Evolutionary conservation across 2,797 vertebrate genomes (phyloP).

Genomic region (Phaenicophaeus curvirostris): DNA sequence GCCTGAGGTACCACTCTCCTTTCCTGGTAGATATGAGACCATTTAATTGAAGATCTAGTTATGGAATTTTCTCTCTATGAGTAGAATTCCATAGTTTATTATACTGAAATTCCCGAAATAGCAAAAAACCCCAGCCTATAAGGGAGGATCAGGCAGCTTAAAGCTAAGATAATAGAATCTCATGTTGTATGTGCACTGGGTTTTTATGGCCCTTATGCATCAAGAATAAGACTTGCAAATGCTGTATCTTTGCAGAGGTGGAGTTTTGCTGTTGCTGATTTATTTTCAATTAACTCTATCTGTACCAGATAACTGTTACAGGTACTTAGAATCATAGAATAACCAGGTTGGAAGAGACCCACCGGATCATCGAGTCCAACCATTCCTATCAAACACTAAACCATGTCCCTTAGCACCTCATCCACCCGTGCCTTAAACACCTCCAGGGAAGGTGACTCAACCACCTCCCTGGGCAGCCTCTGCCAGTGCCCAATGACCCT

Average conservation of each 20-base stretch:
- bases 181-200: neutral
- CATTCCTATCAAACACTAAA: too few relatives aligned
- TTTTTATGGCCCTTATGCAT: neutral
- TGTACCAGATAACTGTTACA: neutral
- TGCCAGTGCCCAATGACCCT: too few relatives aligned
- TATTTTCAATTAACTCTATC: neutral
- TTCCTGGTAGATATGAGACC: slow-evolving; percentile 18
- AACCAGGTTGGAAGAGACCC: too few relatives aligned
- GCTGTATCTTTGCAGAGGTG: neutral
- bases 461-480: too few relatives aligned
- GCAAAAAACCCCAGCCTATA: neutral
- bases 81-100: slow-evolving; percentile 59
- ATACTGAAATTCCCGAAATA: slow-evolving; percentile 58
- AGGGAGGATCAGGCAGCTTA: slow-evolving; percentile 6
- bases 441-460: too few relatives aligned
- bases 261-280: neutral
- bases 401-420: too few relatives aligned
- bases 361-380: too few relatives aligned
- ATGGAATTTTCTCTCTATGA: slow-evolving; percentile 20
- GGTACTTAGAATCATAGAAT: too few relatives aligned
- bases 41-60: slow-evolving; percentile 45
- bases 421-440: too few relatives aligned
- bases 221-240: neutral
- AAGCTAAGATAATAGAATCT: slow-evolving; percentile 9
- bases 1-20: neutral